phyloP scores from a whole-genome alignment of 2,113 vertebrate species.

The Poeciliopsis prolifica region DNA sequence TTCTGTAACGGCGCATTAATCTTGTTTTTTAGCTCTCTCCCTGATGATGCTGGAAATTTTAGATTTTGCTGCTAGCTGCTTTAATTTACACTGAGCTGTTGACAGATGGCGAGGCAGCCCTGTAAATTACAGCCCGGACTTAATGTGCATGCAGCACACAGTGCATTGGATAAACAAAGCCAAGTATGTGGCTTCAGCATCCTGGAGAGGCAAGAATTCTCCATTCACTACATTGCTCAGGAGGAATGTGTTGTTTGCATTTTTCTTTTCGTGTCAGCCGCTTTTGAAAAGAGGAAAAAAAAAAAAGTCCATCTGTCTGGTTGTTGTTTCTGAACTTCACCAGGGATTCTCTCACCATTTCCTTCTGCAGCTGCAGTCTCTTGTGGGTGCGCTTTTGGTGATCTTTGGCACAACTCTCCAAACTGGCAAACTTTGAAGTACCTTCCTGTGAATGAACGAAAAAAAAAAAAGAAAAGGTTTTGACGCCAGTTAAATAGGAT shows the following conservation, averaged over 20 bases:
- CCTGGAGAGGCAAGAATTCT: constrained; percentile 6
- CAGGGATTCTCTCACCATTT: constrained; percentile 81
- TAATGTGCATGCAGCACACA: constrained; percentile 16
- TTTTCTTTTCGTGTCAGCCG: constrained; percentile 20
- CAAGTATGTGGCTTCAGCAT: constrained; percentile 14
- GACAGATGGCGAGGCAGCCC: constrained; percentile 5
- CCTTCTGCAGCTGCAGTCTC: constrained; percentile 90
- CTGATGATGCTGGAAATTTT: background rate
- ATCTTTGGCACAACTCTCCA: constrained; percentile 92
- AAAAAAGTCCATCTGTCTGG: background rate
- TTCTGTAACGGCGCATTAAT: background rate
- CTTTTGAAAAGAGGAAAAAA: background rate
- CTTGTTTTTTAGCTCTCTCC: background rate
- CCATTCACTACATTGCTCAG: constrained; percentile 30
- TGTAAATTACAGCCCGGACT: constrained; percentile 16
- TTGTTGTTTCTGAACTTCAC: background rate
- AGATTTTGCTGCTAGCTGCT: background rate
- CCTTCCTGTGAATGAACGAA: constrained; percentile 83
- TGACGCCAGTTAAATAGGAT: background rate
- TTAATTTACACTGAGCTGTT: constrained; percentile 24
- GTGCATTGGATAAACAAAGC: constrained; percentile 28
- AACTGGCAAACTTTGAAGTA: constrained; percentile 94
- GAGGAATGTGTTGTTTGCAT: constrained; percentile 44
- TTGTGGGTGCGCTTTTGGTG: constrained; percentile 94
- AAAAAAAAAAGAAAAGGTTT: background rate